Base-by-base conservation (phyloP, 1,140 invertebrate genomes). In the Phocides pigmalion region DNA sequence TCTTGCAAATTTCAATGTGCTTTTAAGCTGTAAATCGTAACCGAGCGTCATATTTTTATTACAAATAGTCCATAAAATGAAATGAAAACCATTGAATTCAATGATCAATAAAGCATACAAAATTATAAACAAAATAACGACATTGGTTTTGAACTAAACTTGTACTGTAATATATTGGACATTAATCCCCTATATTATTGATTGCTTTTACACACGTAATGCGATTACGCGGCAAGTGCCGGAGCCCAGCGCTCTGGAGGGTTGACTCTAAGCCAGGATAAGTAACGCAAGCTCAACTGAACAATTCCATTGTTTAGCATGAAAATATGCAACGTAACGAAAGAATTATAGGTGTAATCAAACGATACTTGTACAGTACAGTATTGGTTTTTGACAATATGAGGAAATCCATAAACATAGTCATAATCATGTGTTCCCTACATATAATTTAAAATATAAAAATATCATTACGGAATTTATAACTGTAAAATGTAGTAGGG, bases 151-250 rank as follows among this genome's bases (percentile, higher is more conserved):
- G 4, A 47, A 37, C 19, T 59, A 47, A 59, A 37, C 17, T 25
- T 44, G 16, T 19, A 37, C 16, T 19, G 15, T 49, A 64, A 25
- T 56, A 66, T 66, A 64, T 63, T 58, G 64, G 74, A 76, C 75
- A 77, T 46, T 84, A 81, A 84, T 82, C 78, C 81, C 64, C 68
- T 78, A 71, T 66, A 66, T 70, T 80, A 83, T 82, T 74, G 81
- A 80, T 81, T 82, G 73, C 74, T 73, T 71, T 70, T 73, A 73
- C 51, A 65, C 59, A 68, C 66, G 72, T 79, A 84, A 87, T 87
- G 68, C 73, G 79, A 87, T 87, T 87, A 86, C 63, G 28, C 22
- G 22, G 54, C 41, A 58, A 59, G 72, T 69, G 54, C 66, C 67
- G 74, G n/a, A n/a, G 77, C 69, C 68, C 74, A 68, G 66, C 64